phyloP scores from a whole-genome alignment of 35 echinoderm and acorn worm species.

The Ophiothrix spiculata region DNA sequence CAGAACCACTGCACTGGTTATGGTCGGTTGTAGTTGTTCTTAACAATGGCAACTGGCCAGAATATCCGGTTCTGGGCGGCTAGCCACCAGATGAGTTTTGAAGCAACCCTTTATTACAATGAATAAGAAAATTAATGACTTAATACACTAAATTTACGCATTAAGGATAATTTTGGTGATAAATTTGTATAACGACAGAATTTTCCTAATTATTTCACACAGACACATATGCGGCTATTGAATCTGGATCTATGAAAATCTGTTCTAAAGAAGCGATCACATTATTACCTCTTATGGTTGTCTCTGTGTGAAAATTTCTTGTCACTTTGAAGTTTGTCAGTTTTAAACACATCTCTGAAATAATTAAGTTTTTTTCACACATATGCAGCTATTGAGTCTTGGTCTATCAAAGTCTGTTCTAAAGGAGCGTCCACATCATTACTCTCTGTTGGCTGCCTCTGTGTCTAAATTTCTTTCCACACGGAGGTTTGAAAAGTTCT shows the following conservation, averaged over 20 bases:
- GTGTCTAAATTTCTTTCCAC: not conserved
- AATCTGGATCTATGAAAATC: not conserved
- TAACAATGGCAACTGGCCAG: too few relatives aligned
- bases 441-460: not conserved
- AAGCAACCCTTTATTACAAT: too few relatives aligned
- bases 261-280: not conserved
- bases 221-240: not conserved
- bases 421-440: not conserved
- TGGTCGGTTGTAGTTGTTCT: too few relatives aligned
- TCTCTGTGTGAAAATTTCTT: not conserved
- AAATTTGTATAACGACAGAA: too few relatives aligned
- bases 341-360: not conserved
- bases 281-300: not conserved
- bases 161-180: too few relatives aligned
- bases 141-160: too few relatives aligned
- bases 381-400: not conserved
- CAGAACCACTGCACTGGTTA: too few relatives aligned
- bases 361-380: not conserved
- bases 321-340: not conserved
- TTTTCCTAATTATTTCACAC: too few relatives aligned
- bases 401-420: too few relatives aligned
- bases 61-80: too few relatives aligned
- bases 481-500: not conserved
- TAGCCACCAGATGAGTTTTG: too few relatives aligned
- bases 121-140: too few relatives aligned